Base-by-base conservation (phyloP, 2,797 vertebrate genomes). In the Lindbergichthys nudifrons region DNA sequence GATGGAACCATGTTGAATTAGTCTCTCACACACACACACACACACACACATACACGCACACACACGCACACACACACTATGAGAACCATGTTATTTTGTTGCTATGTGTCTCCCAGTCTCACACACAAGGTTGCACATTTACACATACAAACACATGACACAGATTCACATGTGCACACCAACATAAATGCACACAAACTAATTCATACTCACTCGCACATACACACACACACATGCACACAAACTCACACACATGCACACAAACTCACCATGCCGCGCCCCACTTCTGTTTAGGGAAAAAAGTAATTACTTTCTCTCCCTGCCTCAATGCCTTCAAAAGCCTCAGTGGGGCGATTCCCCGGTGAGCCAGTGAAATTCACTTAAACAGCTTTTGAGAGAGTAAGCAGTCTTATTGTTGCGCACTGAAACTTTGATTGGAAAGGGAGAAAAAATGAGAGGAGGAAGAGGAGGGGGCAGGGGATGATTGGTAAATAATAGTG, bases 341-440 rank as follows among this genome's bases (percentile, higher is more conserved):
- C 92, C 92, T 93, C 90, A 87, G 90, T 85, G 81, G 92, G 92
- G 91, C 87, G 89, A 93, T 93, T 93, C 93, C 92, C 93, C 81
- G 80, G 93, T 91, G 92, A 92, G 93, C 90, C 85, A 90, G 89
- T 92, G 92, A 89, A 93, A 93, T 94, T 94, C 92, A 94, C 93
- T 94, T 94, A 92, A 94, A 94, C 92, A 93, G 93, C 90, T 93
- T 94, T 93, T 93, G 91, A 93, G 91, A 92, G 92, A 92, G 92
- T 94, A 94, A 94, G 93, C 93, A 94, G 90, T 94, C 92, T 93
- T 92, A 93, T 93, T 94, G 92, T 94, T 91, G 90, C 79, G 70
- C 87, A 80, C 89, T 89, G 87, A 93, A 92, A 94, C 92, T 93
- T 92, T 93, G 92, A 92, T 92, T 91, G 89, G 89, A 90, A 91